Percentiles rank a stretch among this genome's conserved stretches.
These are phyloP conservation scores for Apogon hyalosoma DNA, from an alignment of 2,797 vertebrate genomes.

Conservation along the genomic window DNA sequence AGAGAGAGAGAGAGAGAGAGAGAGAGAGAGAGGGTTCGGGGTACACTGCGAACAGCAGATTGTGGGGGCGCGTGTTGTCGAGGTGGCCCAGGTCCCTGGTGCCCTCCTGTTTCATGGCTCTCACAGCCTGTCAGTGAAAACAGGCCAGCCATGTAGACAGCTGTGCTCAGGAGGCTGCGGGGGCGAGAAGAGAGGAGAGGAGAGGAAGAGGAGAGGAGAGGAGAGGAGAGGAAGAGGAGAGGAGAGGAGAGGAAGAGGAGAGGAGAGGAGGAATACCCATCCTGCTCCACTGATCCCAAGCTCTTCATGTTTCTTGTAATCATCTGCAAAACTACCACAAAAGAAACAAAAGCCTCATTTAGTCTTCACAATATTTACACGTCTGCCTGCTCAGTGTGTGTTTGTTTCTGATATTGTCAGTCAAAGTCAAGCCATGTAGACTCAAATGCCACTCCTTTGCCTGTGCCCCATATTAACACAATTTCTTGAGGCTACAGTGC, in stretches of 20 bases:
- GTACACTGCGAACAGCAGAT: constrained; percentile 70
- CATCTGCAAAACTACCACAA: constrained; percentile 46
- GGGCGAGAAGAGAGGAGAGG: neutral
- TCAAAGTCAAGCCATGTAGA: constrained; percentile 34
- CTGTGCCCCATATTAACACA: constrained; percentile 49
- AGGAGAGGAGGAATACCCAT: constrained; percentile 37
- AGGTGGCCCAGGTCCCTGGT: constrained; percentile 81
- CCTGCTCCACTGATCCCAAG: constrained; percentile 26
- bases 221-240: constrained; percentile 40
- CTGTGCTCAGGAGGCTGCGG: constrained; percentile 79
- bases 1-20: constrained; percentile 20
- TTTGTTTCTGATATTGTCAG: constrained; percentile 43
- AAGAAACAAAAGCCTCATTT: constrained; percentile 49
- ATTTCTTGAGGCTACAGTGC: constrained; percentile 37
- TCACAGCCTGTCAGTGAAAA: constrained; percentile 81
- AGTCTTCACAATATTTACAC: constrained; percentile 36
- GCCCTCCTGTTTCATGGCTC: constrained; percentile 83
- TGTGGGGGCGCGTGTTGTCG: constrained; percentile 82
- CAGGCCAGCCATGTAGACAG: constrained; percentile 80
- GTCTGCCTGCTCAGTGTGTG: constrained; percentile 29
- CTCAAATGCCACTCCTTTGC: constrained; percentile 44
- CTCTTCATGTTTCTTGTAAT: constrained; percentile 54
- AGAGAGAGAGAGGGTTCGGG: constrained; percentile 45
- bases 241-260: constrained; percentile 1
- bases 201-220: constrained; percentile 5